Evolutionary conservation across 2,888 invertebrate genomes (phyloP).

Genomic region (Patella depressa): DNA sequence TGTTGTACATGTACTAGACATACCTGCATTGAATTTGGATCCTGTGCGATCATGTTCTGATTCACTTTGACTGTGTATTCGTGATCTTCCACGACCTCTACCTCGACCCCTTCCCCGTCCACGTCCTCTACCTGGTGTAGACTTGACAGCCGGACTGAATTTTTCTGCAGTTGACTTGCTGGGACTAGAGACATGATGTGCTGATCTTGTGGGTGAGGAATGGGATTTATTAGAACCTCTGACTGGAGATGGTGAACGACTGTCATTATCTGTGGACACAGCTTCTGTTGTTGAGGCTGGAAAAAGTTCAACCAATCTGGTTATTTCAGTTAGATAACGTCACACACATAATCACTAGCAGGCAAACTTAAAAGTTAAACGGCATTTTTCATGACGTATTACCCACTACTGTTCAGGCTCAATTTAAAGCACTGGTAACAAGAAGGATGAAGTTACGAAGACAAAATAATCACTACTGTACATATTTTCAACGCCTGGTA

Average conservation of each 20-base stretch:
- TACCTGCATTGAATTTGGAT: constrained; percentile 28
- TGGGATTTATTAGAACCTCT: constrained; percentile 13
- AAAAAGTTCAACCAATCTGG: background rate
- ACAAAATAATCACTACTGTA: too few relatives aligned
- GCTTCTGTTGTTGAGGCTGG: constrained; percentile 25
- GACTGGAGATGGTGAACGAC: constrained; percentile 27
- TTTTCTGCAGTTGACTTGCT: constrained; percentile 14
- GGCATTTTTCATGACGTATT: too few relatives aligned
- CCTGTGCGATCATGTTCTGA: constrained; percentile 48
- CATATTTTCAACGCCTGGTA: too few relatives aligned
- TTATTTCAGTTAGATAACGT: too few relatives aligned
- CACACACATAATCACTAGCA: too few relatives aligned
- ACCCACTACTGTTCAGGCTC: too few relatives aligned
- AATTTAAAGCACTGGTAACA: too few relatives aligned
- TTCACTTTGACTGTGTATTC: constrained; percentile 41
- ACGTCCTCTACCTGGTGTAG: constrained; percentile 36
- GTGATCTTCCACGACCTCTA: constrained; percentile 46
- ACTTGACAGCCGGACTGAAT: background rate
- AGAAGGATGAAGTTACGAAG: background rate
- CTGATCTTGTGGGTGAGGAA: constrained; percentile 14
- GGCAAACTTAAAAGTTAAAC: too few relatives aligned
- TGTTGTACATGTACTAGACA: background rate
- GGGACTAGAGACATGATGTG: background rate
- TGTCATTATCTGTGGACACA: constrained; percentile 27
- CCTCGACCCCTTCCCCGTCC: constrained; percentile 45